Percentiles rank a stretch among this genome's conserved stretches.
Conservation (phyloP, 1,140 invertebrate species). For the Drosophila tristis region DNA sequence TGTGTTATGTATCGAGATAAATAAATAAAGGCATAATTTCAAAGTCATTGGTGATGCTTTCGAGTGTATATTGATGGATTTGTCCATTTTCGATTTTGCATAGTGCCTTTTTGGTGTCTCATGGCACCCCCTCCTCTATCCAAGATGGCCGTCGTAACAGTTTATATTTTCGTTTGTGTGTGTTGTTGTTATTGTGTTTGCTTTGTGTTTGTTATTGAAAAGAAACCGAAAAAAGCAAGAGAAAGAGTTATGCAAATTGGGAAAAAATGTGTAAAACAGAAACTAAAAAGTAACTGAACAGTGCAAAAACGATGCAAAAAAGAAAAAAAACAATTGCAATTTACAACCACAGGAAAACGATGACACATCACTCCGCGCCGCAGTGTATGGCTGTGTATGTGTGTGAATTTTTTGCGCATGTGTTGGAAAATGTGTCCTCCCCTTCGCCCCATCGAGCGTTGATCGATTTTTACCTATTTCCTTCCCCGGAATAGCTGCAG, state of each 20-base stretch:
- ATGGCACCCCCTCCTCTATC: conserved; percentile 53
- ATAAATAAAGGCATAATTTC: conserved; percentile 31
- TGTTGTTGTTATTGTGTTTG: conserved; percentile 68
- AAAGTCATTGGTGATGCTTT: conserved; percentile 10
- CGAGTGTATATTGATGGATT: conserved; percentile 40
- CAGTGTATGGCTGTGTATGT: conserved; percentile 44
- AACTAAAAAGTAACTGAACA: conserved; percentile 22
- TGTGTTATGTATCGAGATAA: conserved; percentile 51
- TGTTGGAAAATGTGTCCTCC: conserved; percentile 56
- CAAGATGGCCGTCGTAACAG: conserved; percentile 81
- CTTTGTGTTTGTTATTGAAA: conserved; percentile 76
- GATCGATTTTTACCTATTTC: conserved; percentile 74
- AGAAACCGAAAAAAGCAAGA: conserved; percentile 43
- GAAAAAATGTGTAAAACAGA: conserved; percentile 48
- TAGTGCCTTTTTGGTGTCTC: conserved; percentile 58
- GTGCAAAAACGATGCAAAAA: conserved; percentile 19
- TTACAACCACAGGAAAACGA: conserved; percentile 68
- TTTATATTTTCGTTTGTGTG: conserved; percentile 69
- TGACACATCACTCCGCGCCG: conserved; percentile 65
- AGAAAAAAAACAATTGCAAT: conserved; percentile 58
- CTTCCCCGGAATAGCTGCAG: conserved; percentile 17
- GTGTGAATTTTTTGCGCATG: conserved; percentile 65
- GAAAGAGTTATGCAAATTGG: conserved; percentile 73
- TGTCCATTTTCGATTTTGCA: conserved; percentile 63
- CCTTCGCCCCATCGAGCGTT: conserved; percentile 35